Conservation (phyloP, 2,113 vertebrate species). For the Fulmarus glacialis region DNA sequence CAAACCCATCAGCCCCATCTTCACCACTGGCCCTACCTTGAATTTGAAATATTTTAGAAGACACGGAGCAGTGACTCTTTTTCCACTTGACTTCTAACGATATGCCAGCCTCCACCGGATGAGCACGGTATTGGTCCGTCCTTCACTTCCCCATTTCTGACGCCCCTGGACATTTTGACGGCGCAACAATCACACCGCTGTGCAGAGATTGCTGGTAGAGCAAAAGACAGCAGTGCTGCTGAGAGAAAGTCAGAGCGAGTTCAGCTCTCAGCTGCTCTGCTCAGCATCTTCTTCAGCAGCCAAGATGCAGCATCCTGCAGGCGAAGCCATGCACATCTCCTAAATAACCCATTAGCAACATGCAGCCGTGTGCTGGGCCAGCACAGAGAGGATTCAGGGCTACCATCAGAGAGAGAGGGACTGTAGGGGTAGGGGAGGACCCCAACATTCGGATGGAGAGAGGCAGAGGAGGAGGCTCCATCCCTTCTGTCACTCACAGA, state of each 20-base stretch:
- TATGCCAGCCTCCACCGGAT: neutral
- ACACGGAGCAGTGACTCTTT: neutral
- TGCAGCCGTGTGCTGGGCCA: neutral
- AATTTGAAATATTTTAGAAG: neutral
- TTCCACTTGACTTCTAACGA: neutral
- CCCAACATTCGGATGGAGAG: fast-evolving
- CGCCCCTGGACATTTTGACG: neutral
- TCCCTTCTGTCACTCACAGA: neutral
- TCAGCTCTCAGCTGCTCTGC: neutral
- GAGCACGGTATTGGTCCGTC: neutral
- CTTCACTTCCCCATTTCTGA: neutral
- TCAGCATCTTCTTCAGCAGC: neutral
- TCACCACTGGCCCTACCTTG: neutral
- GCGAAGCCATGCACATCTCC: neutral
- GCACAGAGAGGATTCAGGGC: neutral
- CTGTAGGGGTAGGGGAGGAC: fast-evolving
- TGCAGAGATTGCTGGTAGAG: neutral
- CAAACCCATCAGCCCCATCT: neutral
- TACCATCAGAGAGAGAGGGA: neutral
- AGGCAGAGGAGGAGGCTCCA: neutral
- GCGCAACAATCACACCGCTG: fast-evolving
- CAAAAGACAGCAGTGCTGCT: neutral
- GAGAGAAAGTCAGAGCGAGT: neutral
- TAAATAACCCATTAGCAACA: neutral
- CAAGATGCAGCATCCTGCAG: neutral